These are phyloP conservation scores for Pseudomyrmex flavicornis DNA, from an alignment of 1,140 invertebrate genomes.

Conservation along the genomic window DNA sequence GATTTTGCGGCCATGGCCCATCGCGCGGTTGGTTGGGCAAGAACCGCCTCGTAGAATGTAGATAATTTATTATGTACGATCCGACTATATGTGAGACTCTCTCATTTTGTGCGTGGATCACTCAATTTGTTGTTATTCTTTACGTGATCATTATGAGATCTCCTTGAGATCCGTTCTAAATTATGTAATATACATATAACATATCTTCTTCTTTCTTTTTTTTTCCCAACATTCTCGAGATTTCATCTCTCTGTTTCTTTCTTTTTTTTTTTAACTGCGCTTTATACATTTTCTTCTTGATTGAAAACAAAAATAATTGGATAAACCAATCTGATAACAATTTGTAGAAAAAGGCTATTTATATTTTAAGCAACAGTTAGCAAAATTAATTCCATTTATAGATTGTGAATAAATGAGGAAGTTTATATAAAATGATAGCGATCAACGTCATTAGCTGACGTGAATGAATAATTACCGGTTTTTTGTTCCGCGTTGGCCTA, in stretches of 20 bases:
- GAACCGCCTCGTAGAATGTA: not conserved
- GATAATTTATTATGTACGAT: constrained; percentile 18
- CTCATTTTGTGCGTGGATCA: not conserved
- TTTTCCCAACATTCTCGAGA: not conserved
- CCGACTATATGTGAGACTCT: not conserved
- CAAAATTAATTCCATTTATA: not conserved
- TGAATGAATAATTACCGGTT: constrained; percentile 16
- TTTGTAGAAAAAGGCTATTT: not conserved
- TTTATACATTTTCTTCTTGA: not conserved
- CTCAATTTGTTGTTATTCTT: constrained; percentile 38
- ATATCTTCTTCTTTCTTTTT: constrained; percentile 17
- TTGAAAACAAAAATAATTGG: not conserved
- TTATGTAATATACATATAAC: constrained; percentile 42
- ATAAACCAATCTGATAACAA: not conserved
- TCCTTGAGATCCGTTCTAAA: constrained; percentile 33
- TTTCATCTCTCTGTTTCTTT: not conserved
- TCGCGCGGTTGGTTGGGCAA: constrained; percentile 35
- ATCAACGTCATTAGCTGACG: constrained; percentile 1
- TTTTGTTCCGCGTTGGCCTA: not conserved
- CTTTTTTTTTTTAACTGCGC: not conserved
- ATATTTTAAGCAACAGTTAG: no score
- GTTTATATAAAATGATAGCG: not conserved
- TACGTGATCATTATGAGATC: constrained; percentile 31
- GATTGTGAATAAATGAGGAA: constrained; percentile 2
- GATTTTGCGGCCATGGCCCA: constrained; percentile 52